These are phyloP conservation scores for Rattus rattus DNA, from an alignment of 2,113 vertebrate species.

Conservation along the genomic window DNA sequence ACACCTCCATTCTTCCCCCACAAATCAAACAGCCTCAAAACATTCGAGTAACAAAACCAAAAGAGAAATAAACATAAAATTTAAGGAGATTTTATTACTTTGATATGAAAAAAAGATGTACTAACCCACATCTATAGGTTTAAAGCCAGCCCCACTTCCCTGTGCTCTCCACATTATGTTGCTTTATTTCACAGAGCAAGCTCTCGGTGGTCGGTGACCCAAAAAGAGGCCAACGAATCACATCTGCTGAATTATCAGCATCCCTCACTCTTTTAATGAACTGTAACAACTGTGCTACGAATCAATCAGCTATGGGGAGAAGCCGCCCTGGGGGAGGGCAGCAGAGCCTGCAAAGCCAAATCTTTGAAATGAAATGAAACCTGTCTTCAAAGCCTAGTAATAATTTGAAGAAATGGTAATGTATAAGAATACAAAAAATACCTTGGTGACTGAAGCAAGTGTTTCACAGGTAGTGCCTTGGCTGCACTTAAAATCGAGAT, in stretches of 20 bases:
- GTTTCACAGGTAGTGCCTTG: background rate
- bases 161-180: background rate
- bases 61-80: background rate
- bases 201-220: slow-evolving; percentile 52
- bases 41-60: background rate
- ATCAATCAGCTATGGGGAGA: slow-evolving; percentile 59
- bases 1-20: too few relatives aligned
- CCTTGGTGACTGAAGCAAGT: background rate
- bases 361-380: slow-evolving; percentile 70
- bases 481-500: background rate
- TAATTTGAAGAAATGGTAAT: slow-evolving; percentile 55
- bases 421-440: slow-evolving; percentile 45
- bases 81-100: background rate
- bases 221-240: slow-evolving; percentile 47
- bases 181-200: slow-evolving; percentile 21
- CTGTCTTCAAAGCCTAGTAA: slow-evolving; percentile 64
- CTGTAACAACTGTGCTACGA: slow-evolving; percentile 72
- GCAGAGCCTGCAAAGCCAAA: slow-evolving; percentile 41
- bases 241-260: slow-evolving; percentile 69
- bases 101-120: background rate
- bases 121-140: background rate
- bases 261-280: slow-evolving; percentile 74
- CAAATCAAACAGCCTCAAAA: background rate
- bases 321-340: slow-evolving; percentile 57
- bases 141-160: background rate